Conservation (phyloP, 2,797 vertebrate genomes). For the Fistularia tabacaria region DNA sequence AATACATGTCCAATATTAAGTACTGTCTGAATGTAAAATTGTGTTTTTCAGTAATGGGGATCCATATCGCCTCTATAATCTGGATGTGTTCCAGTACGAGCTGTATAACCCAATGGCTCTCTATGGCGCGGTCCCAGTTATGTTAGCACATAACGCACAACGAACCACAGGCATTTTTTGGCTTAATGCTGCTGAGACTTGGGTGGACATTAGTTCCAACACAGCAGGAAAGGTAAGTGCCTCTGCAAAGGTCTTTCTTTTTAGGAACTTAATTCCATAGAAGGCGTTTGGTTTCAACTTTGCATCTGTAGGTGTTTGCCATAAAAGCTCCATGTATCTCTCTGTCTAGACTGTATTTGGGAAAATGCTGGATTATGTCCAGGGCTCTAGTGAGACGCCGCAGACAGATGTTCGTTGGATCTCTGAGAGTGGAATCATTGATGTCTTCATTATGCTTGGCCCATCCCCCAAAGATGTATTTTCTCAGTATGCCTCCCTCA, state of each 20-base stretch:
- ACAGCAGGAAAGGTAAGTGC: slow-evolving; percentile 84
- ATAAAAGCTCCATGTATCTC: background rate
- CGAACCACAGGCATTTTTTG: slow-evolving; percentile 89
- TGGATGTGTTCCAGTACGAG: slow-evolving; percentile 97
- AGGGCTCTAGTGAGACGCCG: slow-evolving; percentile 85
- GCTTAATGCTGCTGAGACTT: slow-evolving; percentile 93
- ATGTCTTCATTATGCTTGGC: slow-evolving; percentile 87
- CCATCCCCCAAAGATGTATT: slow-evolving; percentile 80
- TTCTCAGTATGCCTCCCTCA: slow-evolving; percentile 85
- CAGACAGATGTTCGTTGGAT: slow-evolving; percentile 94
- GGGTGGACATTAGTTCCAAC: slow-evolving; percentile 94
- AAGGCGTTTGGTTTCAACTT: background rate
- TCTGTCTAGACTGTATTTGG: slow-evolving; percentile 75
- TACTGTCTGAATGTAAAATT: too few relatives aligned
- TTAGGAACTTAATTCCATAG: background rate
- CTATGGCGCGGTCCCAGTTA: slow-evolving; percentile 86
- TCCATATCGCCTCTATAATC: slow-evolving; percentile 90
- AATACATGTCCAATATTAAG: too few relatives aligned
- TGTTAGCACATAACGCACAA: slow-evolving; percentile 82
- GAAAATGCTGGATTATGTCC: slow-evolving; percentile 82
- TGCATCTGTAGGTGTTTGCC: background rate
- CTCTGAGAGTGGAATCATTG: slow-evolving; percentile 91
- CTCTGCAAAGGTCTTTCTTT: background rate
- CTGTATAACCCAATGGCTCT: slow-evolving; percentile 90
- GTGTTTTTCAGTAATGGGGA: slow-evolving; percentile 79